Conservation (phyloP, 2,797 vertebrate species). For the Coranthus polyacanthus region DNA sequence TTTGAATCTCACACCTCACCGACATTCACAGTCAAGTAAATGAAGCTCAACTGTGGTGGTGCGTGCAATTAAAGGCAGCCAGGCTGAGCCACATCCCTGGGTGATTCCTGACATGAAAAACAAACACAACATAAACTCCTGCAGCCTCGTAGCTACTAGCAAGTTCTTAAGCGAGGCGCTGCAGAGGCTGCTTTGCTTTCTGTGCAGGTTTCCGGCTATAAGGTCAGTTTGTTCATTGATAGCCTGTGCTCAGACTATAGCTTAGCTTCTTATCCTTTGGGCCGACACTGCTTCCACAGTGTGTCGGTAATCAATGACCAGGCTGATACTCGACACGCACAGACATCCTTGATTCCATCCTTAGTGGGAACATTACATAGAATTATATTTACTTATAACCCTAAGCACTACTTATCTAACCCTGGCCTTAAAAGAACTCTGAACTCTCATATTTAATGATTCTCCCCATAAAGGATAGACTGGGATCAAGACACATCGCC, state of each 20-base stretch:
- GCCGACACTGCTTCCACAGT: conserved; percentile 27
- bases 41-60: conserved; percentile 38
- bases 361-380: too few relatives aligned
- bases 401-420: too few relatives aligned
- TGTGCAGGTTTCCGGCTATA: conserved; percentile 50
- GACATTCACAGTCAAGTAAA: conserved; percentile 35
- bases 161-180: conserved; percentile 18
- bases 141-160: conserved; percentile 23
- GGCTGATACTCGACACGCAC: too few relatives aligned
- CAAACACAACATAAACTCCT: conserved; percentile 43
- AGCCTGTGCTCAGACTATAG: conserved; percentile 51
- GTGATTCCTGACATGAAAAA: conserved; percentile 46
- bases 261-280: conserved; percentile 44
- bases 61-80: conserved; percentile 49
- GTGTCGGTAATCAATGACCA: conserved; percentile 35
- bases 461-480: too few relatives aligned
- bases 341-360: too few relatives aligned
- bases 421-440: too few relatives aligned
- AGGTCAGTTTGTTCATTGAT: conserved; percentile 52
- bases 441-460: too few relatives aligned
- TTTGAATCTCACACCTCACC: conserved; percentile 39
- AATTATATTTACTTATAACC: too few relatives aligned
- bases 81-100: conserved; percentile 31
- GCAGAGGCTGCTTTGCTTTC: conserved; percentile 33
- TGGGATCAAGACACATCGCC: too few relatives aligned